A percentile compares a stretch with the other conserved stretches of the same genome.
These are phyloP conservation scores for Clarias pachynema DNA, from an alignment of 2,797 vertebrate species.

Conservation along the genomic window DNA sequence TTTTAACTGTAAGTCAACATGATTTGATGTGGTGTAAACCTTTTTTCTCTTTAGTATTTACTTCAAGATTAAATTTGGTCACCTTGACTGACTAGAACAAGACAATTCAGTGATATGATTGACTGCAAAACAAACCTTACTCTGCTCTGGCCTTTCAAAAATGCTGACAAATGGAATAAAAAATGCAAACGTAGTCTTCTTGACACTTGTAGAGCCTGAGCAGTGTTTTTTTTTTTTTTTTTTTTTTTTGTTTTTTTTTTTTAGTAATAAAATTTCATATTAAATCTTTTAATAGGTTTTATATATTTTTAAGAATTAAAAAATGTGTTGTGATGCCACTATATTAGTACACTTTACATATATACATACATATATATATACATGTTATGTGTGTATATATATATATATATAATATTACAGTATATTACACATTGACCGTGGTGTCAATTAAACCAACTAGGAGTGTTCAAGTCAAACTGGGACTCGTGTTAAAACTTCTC, in stretches of 20 bases:
- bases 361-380: no score
- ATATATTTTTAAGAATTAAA: no score
- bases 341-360: background rate
- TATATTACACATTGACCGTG: no score
- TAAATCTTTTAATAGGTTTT: background rate
- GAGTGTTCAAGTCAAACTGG: no score
- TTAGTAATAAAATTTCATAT: background rate
- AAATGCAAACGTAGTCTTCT: background rate
- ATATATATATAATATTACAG: background rate
- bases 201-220: background rate
- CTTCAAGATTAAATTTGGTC: background rate
- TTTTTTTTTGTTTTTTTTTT: background rate
- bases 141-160: background rate
- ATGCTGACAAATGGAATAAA: background rate
- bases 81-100: background rate
- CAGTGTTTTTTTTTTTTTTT: background rate
- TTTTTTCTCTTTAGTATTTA: background rate
- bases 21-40: background rate
- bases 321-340: background rate
- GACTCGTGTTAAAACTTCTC: no score
- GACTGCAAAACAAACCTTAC: background rate
- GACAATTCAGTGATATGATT: background rate
- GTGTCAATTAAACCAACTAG: background rate
- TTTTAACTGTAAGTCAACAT: background rate
- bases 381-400: no score